phyloP scores from a whole-genome alignment of 2,888 invertebrate species.

The Leptinotarsa juncta region DNA sequence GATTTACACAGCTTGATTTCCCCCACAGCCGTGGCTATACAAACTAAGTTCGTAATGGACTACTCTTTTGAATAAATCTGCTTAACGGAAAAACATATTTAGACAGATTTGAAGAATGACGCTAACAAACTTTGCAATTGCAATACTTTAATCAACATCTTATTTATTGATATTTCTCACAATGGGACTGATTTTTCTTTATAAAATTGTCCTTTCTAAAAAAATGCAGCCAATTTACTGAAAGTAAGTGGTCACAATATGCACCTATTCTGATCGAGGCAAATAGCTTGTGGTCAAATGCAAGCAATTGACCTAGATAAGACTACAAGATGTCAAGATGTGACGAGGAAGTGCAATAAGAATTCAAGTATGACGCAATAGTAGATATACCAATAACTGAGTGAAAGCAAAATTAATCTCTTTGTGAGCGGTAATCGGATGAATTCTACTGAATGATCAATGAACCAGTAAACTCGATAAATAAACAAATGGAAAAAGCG shows the following conservation, averaged over 20 bases:
- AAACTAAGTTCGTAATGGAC: too few species aligned
- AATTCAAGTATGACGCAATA: slow-evolving; percentile 11
- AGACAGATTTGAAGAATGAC: too few species aligned
- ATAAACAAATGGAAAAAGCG: slow-evolving; percentile 46
- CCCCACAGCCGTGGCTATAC: too few species aligned
- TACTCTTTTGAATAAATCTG: too few species aligned
- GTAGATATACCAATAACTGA: slow-evolving; percentile 24
- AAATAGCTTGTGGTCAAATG: slow-evolving; percentile 10
- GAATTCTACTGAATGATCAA: slow-evolving; percentile 33
- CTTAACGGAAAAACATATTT: too few species aligned
- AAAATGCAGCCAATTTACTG: too few species aligned
- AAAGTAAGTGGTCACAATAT: not conserved
- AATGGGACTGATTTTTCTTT: too few species aligned
- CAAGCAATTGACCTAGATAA: slow-evolving; percentile 15
- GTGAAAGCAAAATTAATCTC: slow-evolving; percentile 41
- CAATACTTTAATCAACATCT: too few species aligned
- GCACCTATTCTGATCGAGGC: not conserved
- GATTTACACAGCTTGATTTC: too few species aligned
- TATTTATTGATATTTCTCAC: too few species aligned
- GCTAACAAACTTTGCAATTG: too few species aligned
- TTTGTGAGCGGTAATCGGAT: slow-evolving; percentile 37
- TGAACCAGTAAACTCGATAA: slow-evolving; percentile 51
- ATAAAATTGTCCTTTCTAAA: too few species aligned
- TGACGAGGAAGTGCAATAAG: slow-evolving; percentile 25
- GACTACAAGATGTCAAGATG: slow-evolving; percentile 17